Base-by-base conservation (phyloP, 2,113 vertebrate species). In the Epinephelus lanceolatus region DNA sequence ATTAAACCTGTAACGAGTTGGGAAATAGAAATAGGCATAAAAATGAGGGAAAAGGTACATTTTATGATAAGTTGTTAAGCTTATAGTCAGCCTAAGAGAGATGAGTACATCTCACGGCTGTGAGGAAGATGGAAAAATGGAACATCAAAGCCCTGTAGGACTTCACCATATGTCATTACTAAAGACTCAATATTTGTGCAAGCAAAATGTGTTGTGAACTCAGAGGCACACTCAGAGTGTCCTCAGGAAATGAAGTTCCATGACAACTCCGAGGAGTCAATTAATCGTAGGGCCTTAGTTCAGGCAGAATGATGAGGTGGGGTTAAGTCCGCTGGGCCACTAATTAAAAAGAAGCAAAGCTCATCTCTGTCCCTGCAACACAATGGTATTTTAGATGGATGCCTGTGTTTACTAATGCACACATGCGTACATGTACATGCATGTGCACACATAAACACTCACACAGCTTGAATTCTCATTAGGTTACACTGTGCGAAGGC, bases 291-390 rank as follows among this genome's bases (percentile, higher is more conserved):
- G 79, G 82, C 84, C 83, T 85, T 79, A 83, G 86, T 92, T 92
- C 87, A 86, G 87, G 78, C 84, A 83, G 90, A 88, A 85, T 91
- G 91, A 94, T 92, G 90, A 91, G 93, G 87, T 81, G 76, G 86
- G 91, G 93, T 92, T 90, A 90, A 90, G 89, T 95, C 94, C 73
- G 76, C 87, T 60, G 92, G 92, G 94, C 78, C 74, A 71, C 91
- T 95, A 94, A 95, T 95, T 95, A 94, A 94, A 94, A 93, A 86
- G 76, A 89, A 82, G 91, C 86, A 55, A 88, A 88, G 83, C 91
- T 88, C 74, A 76, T 88, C 80, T 88, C 78, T 81, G 80, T 77
- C 71, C 62, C 61, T 52, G 74, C 76, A 70, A 80, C 79, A 84
- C 71, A 82, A 70, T 60, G 57, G 62, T 73, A 62, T 84, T 84